Conservation (phyloP, 2,888 invertebrate genomes). For the Papilio gigon region DNA sequence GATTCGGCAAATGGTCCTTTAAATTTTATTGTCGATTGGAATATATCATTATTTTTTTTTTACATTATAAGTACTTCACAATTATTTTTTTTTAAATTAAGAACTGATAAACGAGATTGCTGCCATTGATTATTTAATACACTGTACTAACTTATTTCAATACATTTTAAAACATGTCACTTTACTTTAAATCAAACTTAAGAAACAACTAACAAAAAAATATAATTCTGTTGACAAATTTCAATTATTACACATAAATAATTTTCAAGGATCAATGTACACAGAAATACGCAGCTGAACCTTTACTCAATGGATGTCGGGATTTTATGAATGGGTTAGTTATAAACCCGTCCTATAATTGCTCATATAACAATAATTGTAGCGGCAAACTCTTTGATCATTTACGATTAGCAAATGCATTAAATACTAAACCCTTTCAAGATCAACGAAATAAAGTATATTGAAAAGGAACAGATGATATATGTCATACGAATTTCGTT, state of each 20-base stretch:
- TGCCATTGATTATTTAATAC: not conserved
- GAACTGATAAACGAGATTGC: not conserved
- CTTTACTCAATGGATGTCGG: not conserved
- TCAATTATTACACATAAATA: not conserved
- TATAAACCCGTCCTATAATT: constrained; percentile 6
- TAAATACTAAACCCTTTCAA: not conserved
- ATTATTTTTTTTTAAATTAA: not conserved
- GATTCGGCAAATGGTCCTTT: no score
- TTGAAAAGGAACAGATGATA: not conserved
- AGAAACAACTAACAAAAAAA: not conserved
- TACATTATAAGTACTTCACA: not conserved
- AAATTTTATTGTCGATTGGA: no score
- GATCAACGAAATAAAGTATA: not conserved
- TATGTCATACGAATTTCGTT: not conserved
- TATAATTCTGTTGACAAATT: constrained; percentile 5
- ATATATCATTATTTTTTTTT: not conserved
- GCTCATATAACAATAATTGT: not conserved
- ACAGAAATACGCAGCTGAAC: not conserved
- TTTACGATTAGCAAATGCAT: not conserved
- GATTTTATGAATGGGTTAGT: constrained; percentile 6
- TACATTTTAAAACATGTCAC: not conserved
- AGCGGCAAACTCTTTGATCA: constrained; percentile 6
- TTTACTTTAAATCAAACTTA: not conserved
- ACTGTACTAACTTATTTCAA: not conserved
- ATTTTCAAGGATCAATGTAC: constrained; percentile 2